Base-by-base conservation (phyloP, 2,113 vertebrate genomes). In the Neodontobutis hainanensis region DNA sequence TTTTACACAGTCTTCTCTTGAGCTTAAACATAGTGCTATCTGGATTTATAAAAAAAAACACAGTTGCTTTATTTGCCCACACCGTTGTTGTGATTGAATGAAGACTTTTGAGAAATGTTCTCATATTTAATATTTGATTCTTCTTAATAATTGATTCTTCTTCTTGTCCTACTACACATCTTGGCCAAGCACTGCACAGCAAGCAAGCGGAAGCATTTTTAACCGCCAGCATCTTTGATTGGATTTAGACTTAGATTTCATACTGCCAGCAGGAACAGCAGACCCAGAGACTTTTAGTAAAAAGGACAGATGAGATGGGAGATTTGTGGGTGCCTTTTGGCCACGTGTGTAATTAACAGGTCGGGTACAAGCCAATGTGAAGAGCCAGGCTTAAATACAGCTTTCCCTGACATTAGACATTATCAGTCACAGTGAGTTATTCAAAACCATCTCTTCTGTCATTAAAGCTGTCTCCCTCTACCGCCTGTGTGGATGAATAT, bases 281-380 rank as follows among this genome's bases (percentile, higher is more conserved):
- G 66, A 11, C 43, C 46, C 16, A n/a, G 61, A 49, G 61, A 8
- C 55, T 52, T 43, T 59, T 55, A 34, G 64, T 61, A 64, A 63
- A n/a, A 19, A 19, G 65, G 62, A 55, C 52, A 62, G 65, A 83
- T 65, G 70, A 70, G 59, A 50, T n/a, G 68, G 58, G n/a, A 63
- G 67, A 82, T 77, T 79, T 65, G 53, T 75, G 76, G 57, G 68
- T 73, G 71, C 84, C 78, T 58, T 43, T 60, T 65, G 72, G 68
- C 61, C 65, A 40, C 44, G 40, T 65, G 65, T 78, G 70, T 81
- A 84, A 88, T 86, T 86, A 87, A 69, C 77, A 75, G 69, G 73
- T 88, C 78, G 70, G 73, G 53, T 69, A 19, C 43, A 67, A 69
- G 62, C 60, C 65, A 48, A 19, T 56, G 61, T 72, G 53, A 71